These are phyloP conservation scores for Macroramphosus scolopax DNA, from an alignment of 2,797 vertebrate species.

Conservation along the genomic window DNA sequence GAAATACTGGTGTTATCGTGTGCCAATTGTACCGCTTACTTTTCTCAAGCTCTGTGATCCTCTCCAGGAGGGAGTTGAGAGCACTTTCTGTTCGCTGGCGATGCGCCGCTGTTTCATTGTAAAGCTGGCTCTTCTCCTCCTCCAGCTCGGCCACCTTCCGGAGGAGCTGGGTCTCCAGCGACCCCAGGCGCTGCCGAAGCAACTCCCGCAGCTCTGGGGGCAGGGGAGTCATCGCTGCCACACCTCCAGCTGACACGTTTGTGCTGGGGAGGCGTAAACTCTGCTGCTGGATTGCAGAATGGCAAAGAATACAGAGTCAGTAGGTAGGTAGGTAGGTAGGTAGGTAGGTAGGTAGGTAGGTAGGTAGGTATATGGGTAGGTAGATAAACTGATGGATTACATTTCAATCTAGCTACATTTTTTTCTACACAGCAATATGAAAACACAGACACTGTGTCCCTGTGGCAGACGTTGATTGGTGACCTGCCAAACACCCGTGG, in stretches of 20 bases:
- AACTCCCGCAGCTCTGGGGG: slow-evolving; percentile 88
- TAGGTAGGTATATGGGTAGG: not conserved
- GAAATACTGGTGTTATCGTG: slow-evolving; percentile 1
- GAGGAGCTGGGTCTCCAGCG: slow-evolving; percentile 90
- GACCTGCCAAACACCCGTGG: slow-evolving; percentile 50
- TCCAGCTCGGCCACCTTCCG: slow-evolving; percentile 94
- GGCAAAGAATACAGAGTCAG: not conserved
- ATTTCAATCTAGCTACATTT: slow-evolving; percentile 26
- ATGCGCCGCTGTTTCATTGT: slow-evolving; percentile 92
- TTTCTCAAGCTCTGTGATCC: slow-evolving; percentile 92
- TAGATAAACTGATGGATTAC: no score
- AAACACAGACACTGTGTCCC: slow-evolving; percentile 41
- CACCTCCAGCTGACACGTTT: slow-evolving; percentile 56
- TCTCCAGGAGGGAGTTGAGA: slow-evolving; percentile 89
- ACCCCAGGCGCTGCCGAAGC: slow-evolving; percentile 87
- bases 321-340: not conserved
- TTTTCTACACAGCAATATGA: slow-evolving; percentile 38
- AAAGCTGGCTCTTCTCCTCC: slow-evolving; percentile 93
- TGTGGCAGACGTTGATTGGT: slow-evolving; percentile 29
- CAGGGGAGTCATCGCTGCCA: slow-evolving; percentile 66
- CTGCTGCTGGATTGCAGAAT: slow-evolving; percentile 60
- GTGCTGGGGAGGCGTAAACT: slow-evolving; percentile 62
- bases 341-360: not conserved
- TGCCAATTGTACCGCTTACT: slow-evolving; percentile 73
- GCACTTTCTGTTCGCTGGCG: slow-evolving; percentile 90